phyloP scores from a whole-genome alignment of 2,888 invertebrate genomes.

The Drosophila anceps region DNA sequence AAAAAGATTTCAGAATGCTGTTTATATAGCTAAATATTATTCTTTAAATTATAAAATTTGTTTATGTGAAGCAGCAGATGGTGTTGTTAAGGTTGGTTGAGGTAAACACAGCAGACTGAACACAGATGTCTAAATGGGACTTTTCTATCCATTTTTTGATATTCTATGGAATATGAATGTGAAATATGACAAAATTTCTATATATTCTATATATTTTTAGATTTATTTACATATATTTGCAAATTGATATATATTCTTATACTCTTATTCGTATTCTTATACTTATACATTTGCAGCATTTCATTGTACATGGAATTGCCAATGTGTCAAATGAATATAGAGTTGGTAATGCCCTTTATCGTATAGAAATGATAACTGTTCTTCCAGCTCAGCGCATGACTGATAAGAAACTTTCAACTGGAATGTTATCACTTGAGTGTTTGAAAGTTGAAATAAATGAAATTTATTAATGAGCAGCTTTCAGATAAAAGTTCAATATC shows the following conservation, averaged over 20 bases:
- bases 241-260: too few species aligned
- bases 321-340: too few species aligned
- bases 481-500: neutral
- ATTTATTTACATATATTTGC: too few species aligned
- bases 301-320: too few species aligned
- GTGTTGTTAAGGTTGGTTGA: neutral
- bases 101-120: neutral
- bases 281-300: too few species aligned
- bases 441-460: neutral
- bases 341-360: neutral
- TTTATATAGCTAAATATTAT: neutral
- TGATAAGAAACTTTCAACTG: neutral
- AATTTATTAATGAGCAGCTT: neutral
- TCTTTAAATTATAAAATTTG: neutral
- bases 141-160: neutral
- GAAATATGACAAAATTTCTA: neutral
- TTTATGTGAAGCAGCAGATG: neutral
- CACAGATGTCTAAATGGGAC: neutral
- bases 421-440: neutral
- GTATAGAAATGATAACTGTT: neutral
- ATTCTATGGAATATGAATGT: neutral
- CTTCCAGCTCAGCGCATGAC: neutral
- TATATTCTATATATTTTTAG: neutral
- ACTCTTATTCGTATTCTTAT: too few species aligned
- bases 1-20: too few species aligned